Evolutionary conservation across 2,113 vertebrate genomes (phyloP).

Genomic region (Cervus canadensis): DNA sequence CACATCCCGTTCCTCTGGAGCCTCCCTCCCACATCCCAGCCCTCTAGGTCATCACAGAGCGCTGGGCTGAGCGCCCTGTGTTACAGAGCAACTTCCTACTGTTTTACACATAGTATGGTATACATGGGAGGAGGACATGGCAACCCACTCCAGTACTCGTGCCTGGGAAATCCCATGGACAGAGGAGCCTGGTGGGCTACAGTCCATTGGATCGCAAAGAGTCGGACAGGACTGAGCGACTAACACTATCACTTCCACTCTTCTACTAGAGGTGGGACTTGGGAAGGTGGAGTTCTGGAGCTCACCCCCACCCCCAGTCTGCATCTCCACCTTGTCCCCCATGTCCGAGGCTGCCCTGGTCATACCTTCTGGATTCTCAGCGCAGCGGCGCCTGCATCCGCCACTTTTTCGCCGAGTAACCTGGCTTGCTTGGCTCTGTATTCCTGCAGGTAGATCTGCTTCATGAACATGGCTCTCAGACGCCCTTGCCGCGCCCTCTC

Average conservation of each 20-base stretch:
- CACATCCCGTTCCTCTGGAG: background rate
- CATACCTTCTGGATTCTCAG: constrained; percentile 86
- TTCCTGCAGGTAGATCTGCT: constrained; percentile 78
- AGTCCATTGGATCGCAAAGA: background rate
- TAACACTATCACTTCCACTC: background rate
- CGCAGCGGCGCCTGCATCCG: constrained; percentile 69
- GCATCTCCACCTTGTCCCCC: accelerated
- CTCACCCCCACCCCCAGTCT: accelerated
- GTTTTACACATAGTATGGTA: background rate
- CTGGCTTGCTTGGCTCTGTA: constrained; percentile 62
- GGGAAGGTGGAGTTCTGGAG: background rate
- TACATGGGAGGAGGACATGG: background rate
- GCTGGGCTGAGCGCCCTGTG: background rate
- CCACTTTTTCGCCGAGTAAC: accelerated
- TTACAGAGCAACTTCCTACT: background rate
- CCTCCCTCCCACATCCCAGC: background rate
- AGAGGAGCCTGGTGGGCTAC: background rate
- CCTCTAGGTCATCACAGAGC: background rate
- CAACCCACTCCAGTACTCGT: background rate
- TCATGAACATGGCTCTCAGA: constrained; percentile 83
- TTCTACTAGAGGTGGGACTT: background rate
- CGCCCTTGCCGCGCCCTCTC: constrained; percentile 88
- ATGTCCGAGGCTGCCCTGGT: accelerated
- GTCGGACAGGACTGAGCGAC: accelerated
- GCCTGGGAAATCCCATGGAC: background rate